Base-by-base conservation (phyloP, 2,888 invertebrate species). In the Encarsia formosa region DNA sequence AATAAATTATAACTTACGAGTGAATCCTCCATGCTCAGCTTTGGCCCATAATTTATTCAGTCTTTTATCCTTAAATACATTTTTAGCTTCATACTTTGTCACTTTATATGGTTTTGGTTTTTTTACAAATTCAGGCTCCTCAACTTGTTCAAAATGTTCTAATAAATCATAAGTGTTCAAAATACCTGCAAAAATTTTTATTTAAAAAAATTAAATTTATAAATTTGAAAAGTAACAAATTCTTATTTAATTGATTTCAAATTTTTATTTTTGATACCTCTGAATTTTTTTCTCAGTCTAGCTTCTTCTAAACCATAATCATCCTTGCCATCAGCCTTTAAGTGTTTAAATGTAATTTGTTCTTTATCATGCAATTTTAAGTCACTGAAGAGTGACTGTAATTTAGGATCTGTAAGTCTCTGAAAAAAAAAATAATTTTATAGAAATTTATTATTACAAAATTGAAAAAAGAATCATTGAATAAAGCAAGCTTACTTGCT, bases 281-380 rank as follows among this genome's bases (percentile, higher is more conserved):
- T 82, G 1, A 94, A 78, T 68, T 89, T 91, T 48, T 85, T 85
- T 16, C 93, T 77, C 32, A 94, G 67, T 62, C 85, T 84, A 1
- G 90, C 88, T 71, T 91, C 93, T 67, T 86, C 86, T 5, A 89
- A 67, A 0, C 94, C 94, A 65, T 91, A 91, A 62, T 89, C 88
- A 70, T 96, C 95, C 57, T 86, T 82, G 19, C 89, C 89, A 62
- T 93, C 91, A 38, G 85, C 80, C 67, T 86, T 88, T 3, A 87
- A 72, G 66, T 87, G 85, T 71, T 96, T 96, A 71, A 84, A 83
- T 1, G 85, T 82, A 29, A 93, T 78, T 77, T 96, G 94, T 72
- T 92, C 89, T 76, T 94, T 94, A 67, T 96, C 95, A 57, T 95
- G 95, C 37, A 93, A 81, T 77, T 89, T 91, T 5, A 96, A 76